A percentile compares a stretch with the other conserved stretches of the same genome.
Evolutionary conservation across 2,888 invertebrate genomes (phyloP).

Genomic region (Pseudococcus longispinus): DNA sequence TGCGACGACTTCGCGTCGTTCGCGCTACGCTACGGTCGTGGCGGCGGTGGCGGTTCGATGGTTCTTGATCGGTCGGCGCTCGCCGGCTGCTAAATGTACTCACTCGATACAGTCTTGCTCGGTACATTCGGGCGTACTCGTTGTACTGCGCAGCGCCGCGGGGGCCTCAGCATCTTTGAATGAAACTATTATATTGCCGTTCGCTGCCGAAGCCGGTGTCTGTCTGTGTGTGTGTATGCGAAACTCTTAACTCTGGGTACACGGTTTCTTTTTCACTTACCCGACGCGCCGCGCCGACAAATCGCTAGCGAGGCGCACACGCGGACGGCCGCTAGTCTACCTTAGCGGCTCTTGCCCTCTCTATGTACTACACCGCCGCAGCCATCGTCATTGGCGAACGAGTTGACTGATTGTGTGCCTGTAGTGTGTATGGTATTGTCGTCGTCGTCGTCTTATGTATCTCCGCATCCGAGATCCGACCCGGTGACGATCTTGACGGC

Average conservation of each 20-base stretch:
- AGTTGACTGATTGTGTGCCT: background rate
- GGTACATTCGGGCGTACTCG: background rate
- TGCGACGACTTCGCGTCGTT: background rate
- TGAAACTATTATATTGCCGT: constrained; percentile 1
- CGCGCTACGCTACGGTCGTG: background rate
- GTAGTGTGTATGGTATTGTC: background rate
- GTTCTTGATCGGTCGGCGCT: background rate
- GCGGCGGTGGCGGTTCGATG: background rate
- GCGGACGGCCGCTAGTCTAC: background rate
- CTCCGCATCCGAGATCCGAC: background rate
- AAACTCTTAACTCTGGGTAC: background rate
- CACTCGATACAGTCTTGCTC: background rate
- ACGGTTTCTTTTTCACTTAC: background rate
- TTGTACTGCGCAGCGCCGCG: background rate
- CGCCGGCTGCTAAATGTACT: background rate
- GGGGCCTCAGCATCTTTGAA: background rate
- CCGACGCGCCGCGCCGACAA: background rate
- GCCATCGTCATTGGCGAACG: background rate
- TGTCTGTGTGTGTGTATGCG: too few species aligned
- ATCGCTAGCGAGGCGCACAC: background rate
- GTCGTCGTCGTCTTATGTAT: background rate
- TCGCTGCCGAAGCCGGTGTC: background rate
- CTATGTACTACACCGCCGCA: background rate
- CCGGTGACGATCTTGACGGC: background rate
- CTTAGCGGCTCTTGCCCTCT: background rate